phyloP scores from a whole-genome alignment of 2,888 invertebrate species.

The Tachina grossa region DNA sequence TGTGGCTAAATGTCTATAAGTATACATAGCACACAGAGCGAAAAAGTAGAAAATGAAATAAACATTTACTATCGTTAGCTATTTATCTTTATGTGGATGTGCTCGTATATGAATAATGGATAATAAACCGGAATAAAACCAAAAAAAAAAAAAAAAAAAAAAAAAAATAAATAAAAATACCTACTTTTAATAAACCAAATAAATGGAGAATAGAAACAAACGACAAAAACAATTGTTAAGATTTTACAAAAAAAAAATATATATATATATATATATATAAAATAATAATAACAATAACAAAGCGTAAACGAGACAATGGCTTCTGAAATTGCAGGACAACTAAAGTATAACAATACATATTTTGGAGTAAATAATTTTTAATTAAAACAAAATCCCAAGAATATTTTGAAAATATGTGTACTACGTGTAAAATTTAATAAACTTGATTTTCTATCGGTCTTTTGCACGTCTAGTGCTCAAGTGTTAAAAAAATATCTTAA shows the following conservation, averaged over 20 bases:
- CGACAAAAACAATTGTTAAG: slow-evolving; percentile 15
- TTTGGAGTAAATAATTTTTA: too few relatives aligned
- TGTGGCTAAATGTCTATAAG: slow-evolving; percentile 64
- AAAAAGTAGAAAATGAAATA: slow-evolving; percentile 58
- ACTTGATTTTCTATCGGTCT: too few relatives aligned
- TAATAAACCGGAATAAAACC: slow-evolving; percentile 49
- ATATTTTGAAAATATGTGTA: too few relatives aligned
- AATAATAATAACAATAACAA: background rate
- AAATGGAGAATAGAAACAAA: slow-evolving; percentile 40
- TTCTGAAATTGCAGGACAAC: background rate
- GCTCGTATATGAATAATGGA: slow-evolving; percentile 60
- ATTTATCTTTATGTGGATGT: slow-evolving; percentile 70
- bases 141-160: slow-evolving; percentile 30
- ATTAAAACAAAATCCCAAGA: too few relatives aligned
- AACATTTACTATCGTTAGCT: slow-evolving; percentile 65
- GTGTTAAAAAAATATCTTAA: too few relatives aligned
- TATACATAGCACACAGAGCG: slow-evolving; percentile 39
- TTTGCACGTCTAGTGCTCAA: too few relatives aligned
- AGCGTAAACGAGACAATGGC: background rate
- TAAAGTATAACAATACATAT: background rate
- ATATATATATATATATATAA: too few relatives aligned
- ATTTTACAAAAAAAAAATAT: slow-evolving; percentile 13
- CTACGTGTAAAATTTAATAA: too few relatives aligned
- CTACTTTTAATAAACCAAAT: slow-evolving; percentile 22
- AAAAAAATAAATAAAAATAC: too few relatives aligned